Base-by-base conservation (phyloP, 2,797 vertebrate species). In the Brachyalestes nurse region DNA sequence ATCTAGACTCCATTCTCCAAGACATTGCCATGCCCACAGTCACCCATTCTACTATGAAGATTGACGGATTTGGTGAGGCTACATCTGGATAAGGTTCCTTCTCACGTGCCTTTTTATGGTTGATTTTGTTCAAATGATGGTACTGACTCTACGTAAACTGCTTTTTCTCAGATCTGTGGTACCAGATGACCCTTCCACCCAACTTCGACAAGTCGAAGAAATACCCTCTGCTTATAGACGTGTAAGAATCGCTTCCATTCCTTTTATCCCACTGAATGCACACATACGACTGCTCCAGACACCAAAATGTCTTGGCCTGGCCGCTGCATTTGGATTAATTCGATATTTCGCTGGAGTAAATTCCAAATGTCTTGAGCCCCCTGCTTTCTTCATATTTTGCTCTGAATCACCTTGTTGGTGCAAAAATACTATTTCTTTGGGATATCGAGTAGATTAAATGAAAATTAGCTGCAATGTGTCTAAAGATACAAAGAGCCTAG, bases 151-250 rank as follows among this genome's bases (percentile, higher is more conserved):
- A 2, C 23, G 12, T 23, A 60, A 64, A 45, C 28, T 0, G 0
- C 16, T 5, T 77, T 80, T 58, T 3, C 42, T 23, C 88, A 99
- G 98, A 94, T 28, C 94, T 97, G 80, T 97, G 96, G 97, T 99
- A 96, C 92, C 95, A 97, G 91, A 95, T 99, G 97, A 94, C 91
- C 84, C 75, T 99, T 79, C 98, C 98, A 88, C 97, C 97, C 17
- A 92, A 92, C 81, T 97, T 99, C 6, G 94, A 96, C 84, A 65
- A 94, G 86, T 95, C 95, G 77, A 95, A 96, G 93, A 97, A 97
- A 90, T 99, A 99, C 87, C 96, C 98, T 75, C 90, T 99, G 73
- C 95, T 99, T 21, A 92, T 99, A 84, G 97, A 99, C 0, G 98
- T 99, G 98, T 99, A 96, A 97, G 98, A 93, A 85, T 5, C 72